Conservation (phyloP, 2,888 invertebrate species). For the Rhamnusium bicolor region DNA sequence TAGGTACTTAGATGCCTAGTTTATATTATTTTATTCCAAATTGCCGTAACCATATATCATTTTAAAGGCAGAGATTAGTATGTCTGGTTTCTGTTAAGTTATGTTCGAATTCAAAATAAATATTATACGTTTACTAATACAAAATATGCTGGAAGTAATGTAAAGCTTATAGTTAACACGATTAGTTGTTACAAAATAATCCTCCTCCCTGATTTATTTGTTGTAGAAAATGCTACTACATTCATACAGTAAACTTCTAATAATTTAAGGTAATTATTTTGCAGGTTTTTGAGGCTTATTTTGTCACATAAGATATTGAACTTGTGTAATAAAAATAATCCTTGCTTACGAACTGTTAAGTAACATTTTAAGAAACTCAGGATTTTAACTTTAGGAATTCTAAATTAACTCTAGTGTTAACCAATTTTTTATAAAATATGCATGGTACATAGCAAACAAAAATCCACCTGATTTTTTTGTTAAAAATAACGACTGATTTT, state of each 20-base stretch:
- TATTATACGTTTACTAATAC: not conserved
- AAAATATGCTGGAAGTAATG: not conserved
- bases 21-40: not conserved
- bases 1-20: not conserved
- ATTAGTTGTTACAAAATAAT: slow-evolving; percentile 27
- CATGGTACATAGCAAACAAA: too few relatives aligned
- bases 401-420: too few relatives aligned
- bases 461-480: too few relatives aligned
- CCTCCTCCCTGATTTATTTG: slow-evolving; percentile 1
- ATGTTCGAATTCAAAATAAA: not conserved
- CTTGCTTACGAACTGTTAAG: not conserved
- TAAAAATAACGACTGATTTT: too few relatives aligned
- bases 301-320: not conserved
- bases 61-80: not conserved
- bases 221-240: not conserved
- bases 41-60: not conserved
- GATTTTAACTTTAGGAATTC: not conserved
- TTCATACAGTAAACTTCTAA: not conserved
- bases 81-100: slow-evolving; percentile 26
- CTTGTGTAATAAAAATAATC: not conserved
- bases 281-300: not conserved
- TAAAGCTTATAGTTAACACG: slow-evolving; percentile 14
- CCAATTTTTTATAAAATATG: too few relatives aligned
- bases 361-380: not conserved
- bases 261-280: not conserved